Evolutionary conservation across 2,113 vertebrate species (phyloP), one percentile per base, ranked within the genome.

Genomic region (Sialia sialis): DNA sequence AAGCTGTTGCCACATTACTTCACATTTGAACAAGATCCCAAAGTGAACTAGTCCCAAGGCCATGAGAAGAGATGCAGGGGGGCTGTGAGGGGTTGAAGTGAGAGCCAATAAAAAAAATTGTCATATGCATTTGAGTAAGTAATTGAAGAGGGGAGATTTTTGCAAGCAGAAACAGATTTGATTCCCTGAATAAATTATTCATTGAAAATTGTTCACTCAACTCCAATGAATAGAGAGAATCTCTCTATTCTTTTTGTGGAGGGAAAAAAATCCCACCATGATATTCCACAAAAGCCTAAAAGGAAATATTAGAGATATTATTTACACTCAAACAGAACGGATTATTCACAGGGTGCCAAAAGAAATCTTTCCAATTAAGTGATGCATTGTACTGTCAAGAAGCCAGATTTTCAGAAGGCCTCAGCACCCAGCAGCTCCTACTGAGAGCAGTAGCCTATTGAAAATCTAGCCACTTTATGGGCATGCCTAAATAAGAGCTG

Each of bases 281-380:
- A 26, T 86, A 87, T 74, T 83, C 36, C 48, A 67, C 70, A 94
- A 83, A 91, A 88, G 59, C 46, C 48, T 91, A 34, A 84, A 87
- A 68, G 81, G 70, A 93, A 95, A 80, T 94, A 94, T 91, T 94
- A 94, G 70, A 62, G 39, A 52, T 67, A 93, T 85, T 95, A 97
- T 96, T 95, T 95, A 79, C 67, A 66, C 55, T 91, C 70, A 91
- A 89, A 83, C 66, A 80, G 89, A 91, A 74, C 0, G 0, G 63
- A 74, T 91, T 94, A 88, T 95, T 95, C 90, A 90, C 51, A 90
- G 69, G 56, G 38, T 91, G 77, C n/a, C 32, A 48, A 89, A 93
- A 94, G 68, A 49, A 90, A 83, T 80, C 87, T 90, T 79, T 77
- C 73, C 54, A 82, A 87, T n/a, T 55, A 87, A 91, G 46, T 54